phyloP scores from a whole-genome alignment of 2,797 vertebrate genomes.

The Ptychobarbus kaznakovi region DNA sequence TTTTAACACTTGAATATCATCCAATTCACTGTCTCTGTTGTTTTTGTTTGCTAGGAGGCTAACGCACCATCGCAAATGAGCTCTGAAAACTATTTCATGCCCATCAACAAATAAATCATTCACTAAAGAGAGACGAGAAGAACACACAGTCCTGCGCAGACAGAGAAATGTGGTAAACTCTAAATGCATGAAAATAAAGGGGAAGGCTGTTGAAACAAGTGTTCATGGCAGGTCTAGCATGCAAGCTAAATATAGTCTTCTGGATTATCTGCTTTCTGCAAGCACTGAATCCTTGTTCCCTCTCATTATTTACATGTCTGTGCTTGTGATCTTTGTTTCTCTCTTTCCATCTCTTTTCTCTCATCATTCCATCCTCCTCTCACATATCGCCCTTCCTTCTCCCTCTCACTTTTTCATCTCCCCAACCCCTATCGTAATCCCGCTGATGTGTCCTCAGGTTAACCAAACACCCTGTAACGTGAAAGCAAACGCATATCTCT shows the following conservation, averaged over 20 bases:
- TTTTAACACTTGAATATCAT: slow-evolving; percentile 16
- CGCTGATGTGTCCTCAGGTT: slow-evolving; percentile 12
- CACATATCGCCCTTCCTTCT: slow-evolving; percentile 16
- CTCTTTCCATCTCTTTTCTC: slow-evolving; percentile 28
- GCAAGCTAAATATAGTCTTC: slow-evolving; percentile 82
- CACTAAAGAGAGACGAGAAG: slow-evolving; percentile 31
- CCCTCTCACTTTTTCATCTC: slow-evolving; percentile 25
- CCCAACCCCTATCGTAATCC: slow-evolving; percentile 19
- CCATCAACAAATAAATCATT: slow-evolving; percentile 49
- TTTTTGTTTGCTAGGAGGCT: slow-evolving; percentile 13
- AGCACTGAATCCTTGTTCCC: slow-evolving; percentile 76
- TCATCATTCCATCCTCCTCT: slow-evolving; percentile 14
- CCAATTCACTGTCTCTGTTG: slow-evolving; percentile 5
- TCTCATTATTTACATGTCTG: slow-evolving; percentile 85
- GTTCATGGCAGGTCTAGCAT: slow-evolving; percentile 78
- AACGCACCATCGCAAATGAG: slow-evolving; percentile 53
- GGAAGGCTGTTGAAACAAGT: slow-evolving; percentile 76
- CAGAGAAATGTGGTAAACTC: slow-evolving; percentile 68
- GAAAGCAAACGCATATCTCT: slow-evolving; percentile 8
- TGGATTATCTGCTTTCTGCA: slow-evolving; percentile 79
- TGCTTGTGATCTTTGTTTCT: slow-evolving; percentile 66
- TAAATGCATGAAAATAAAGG: slow-evolving; percentile 70
- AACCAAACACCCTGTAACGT: slow-evolving; percentile 26
- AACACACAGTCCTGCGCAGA: slow-evolving; percentile 6
- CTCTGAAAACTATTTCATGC: slow-evolving; percentile 49